These are phyloP conservation scores for Elaphurus davidianus DNA, from an alignment of 2,113 vertebrate species.

Conservation along the genomic window DNA sequence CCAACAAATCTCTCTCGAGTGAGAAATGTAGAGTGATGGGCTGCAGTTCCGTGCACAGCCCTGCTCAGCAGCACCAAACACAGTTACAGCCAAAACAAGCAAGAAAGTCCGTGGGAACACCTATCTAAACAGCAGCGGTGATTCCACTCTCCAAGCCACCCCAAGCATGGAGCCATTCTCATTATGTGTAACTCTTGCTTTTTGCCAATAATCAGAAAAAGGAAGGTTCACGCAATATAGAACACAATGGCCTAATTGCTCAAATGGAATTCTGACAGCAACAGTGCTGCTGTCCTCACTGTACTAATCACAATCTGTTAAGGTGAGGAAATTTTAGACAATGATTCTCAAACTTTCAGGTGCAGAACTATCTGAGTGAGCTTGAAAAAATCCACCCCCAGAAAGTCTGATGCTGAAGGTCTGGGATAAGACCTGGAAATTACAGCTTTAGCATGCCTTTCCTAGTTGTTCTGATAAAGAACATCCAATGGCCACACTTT, in stretches of 20 bases:
- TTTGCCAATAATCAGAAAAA: slow-evolving; percentile 20
- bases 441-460: not conserved
- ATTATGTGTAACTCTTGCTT: not conserved
- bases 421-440: not conserved
- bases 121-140: slow-evolving; percentile 21
- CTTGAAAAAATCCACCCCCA: not conserved
- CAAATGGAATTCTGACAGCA: not conserved
- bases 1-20: not conserved
- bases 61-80: slow-evolving; percentile 6
- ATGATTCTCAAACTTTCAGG: not conserved
- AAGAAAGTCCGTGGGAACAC: slow-evolving; percentile 15
- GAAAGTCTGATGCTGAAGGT: not conserved
- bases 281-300: not conserved
- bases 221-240: not conserved
- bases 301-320: not conserved
- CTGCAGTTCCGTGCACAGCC: not conserved
- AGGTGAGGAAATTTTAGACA: not conserved
- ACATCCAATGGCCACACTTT: not conserved
- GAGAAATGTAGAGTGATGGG: not conserved
- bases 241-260: not conserved
- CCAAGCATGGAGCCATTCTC: not conserved
- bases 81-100: slow-evolving; percentile 37
- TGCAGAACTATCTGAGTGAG: not conserved
- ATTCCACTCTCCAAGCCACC: not conserved
- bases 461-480: not conserved